Evolutionary conservation across 2,888 invertebrate genomes (phyloP).

Genomic region (Drosophila nr. perissopoda): DNA sequence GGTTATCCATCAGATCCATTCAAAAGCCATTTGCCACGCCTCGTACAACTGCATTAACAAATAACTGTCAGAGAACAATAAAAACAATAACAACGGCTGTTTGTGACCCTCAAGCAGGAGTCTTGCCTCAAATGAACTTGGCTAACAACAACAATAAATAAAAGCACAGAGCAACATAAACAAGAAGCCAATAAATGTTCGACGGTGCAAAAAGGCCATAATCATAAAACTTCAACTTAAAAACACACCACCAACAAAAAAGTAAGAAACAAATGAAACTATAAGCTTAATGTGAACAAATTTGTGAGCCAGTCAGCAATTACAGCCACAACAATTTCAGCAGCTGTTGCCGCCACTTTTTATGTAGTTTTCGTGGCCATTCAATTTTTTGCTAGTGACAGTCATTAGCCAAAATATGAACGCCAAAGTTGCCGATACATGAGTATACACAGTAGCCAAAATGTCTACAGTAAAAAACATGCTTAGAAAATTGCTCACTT

Average conservation of each 20-base stretch:
- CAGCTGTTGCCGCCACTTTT: slow-evolving; percentile 55
- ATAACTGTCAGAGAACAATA: slow-evolving; percentile 21
- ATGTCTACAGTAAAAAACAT: slow-evolving; percentile 3
- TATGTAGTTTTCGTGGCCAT: slow-evolving; percentile 41
- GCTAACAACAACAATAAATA: slow-evolving; percentile 50
- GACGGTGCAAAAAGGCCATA: slow-evolving; percentile 74
- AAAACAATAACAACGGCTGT: slow-evolving; percentile 14
- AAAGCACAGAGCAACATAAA: slow-evolving; percentile 40
- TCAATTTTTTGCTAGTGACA: slow-evolving; percentile 60
- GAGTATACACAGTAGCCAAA: slow-evolving; percentile 4
- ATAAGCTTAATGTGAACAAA: slow-evolving; percentile 71
- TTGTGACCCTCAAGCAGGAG: slow-evolving; percentile 60
- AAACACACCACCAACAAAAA: slow-evolving; percentile 34
- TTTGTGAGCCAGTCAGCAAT: slow-evolving; percentile 40
- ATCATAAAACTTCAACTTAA: slow-evolving; percentile 71
- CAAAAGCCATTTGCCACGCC: slow-evolving; percentile 62
- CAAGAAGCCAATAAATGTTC: slow-evolving; percentile 70
- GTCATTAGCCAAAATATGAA: slow-evolving; percentile 77
- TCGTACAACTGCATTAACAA: slow-evolving; percentile 50
- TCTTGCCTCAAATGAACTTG: slow-evolving; percentile 64
- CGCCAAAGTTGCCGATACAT: slow-evolving; percentile 35
- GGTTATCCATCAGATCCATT: slow-evolving; percentile 57
- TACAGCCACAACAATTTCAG: slow-evolving; percentile 29
- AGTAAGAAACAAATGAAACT: slow-evolving; percentile 9
- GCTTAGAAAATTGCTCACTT: neutral